A percentile compares a stretch with the other conserved stretches of the same genome.
Conservation (phyloP, 2,888 invertebrate genomes). For the Mythimna ferrago region DNA sequence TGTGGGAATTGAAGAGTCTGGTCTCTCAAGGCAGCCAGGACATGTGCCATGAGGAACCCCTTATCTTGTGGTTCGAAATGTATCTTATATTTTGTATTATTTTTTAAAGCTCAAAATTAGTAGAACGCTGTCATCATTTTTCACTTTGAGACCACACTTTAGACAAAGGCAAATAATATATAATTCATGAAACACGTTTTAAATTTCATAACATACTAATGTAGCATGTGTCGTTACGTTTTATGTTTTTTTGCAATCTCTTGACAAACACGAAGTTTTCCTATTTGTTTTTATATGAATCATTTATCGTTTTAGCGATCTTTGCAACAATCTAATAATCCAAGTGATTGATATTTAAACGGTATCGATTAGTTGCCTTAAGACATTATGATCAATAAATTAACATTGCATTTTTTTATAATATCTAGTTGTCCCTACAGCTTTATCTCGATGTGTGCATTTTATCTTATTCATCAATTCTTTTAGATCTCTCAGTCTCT, state of each 20-base stretch:
- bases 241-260: background rate
- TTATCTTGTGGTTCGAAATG: background rate
- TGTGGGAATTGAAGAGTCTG: background rate
- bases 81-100: too few species aligned
- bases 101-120: too few species aligned
- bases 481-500: background rate
- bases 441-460: background rate
- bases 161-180: slow-evolving; percentile 12
- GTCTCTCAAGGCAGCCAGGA: background rate
- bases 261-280: background rate
- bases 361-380: background rate
- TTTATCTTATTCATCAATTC: background rate
- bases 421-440: background rate
- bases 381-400: background rate
- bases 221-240: background rate
- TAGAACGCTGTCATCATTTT: background rate
- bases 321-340: background rate
- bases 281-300: background rate
- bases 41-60: background rate
- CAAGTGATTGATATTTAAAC: background rate
- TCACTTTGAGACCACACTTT: background rate
- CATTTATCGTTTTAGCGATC: background rate
- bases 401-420: background rate
- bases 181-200: background rate
- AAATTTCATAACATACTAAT: background rate